These are phyloP conservation scores for Didymodactylos carnosus DNA, from an alignment of 2,888 invertebrate genomes.

Conservation along the genomic window DNA sequence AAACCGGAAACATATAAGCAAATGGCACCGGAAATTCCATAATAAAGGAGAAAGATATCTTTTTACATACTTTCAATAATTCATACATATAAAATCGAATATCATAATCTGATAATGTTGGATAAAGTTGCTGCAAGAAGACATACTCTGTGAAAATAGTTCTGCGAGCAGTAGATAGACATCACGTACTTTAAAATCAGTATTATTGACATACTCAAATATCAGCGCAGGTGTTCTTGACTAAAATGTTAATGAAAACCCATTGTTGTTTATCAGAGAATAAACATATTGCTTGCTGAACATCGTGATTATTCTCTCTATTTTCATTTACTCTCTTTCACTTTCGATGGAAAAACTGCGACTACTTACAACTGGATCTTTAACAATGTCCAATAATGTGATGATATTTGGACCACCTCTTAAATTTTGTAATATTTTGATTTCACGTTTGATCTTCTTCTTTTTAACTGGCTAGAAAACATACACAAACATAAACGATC, in stretches of 20 bases:
- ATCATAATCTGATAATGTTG: constrained; percentile 96
- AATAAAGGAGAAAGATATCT: neutral
- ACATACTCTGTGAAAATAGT: neutral
- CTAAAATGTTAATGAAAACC: constrained; percentile 27
- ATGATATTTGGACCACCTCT: constrained; percentile 98
- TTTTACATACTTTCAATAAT: constrained; percentile 58
- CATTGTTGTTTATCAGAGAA: too few species aligned
- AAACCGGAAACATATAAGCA: neutral
- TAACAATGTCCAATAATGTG: constrained; percentile 88
- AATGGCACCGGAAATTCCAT: neutral
- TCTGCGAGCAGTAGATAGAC: neutral
- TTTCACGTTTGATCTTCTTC: constrained; percentile 99
- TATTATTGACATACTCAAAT: constrained; percentile 99
- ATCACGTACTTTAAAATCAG: constrained; percentile 66
- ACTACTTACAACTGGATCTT: constrained; percentile 48
- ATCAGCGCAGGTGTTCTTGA: constrained; percentile 94
- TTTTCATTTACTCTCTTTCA: too few species aligned
- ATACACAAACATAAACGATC: constrained; percentile 26
- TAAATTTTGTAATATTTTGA: constrained; percentile 97
- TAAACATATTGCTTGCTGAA: too few species aligned
- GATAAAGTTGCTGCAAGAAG: constrained; percentile 61
- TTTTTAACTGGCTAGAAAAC: constrained; percentile 79
- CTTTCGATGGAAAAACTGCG: too few species aligned
- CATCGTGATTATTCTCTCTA: too few species aligned
- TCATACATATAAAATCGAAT: constrained; percentile 97